A percentile compares a stretch with the other conserved stretches of the same genome.
Evolutionary conservation across 2,113 vertebrate genomes (phyloP).

Genomic region (Chaenogobius annularis): DNA sequence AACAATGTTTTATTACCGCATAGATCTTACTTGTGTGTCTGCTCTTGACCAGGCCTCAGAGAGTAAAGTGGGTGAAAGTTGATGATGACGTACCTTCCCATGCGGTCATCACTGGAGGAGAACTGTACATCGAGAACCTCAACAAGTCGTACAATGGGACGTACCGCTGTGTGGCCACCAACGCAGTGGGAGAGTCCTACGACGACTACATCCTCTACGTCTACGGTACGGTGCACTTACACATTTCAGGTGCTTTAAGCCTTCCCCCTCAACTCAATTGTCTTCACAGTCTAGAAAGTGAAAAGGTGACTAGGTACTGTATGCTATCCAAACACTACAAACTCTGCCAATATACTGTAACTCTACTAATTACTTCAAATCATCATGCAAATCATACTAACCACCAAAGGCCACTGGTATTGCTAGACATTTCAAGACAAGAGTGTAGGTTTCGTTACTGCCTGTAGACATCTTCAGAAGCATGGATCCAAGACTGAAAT

Average conservation of each 20-base stretch:
- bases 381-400: too few species aligned
- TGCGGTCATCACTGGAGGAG: slow-evolving; percentile 87
- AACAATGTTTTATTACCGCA: too few species aligned
- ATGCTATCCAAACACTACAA: too few species aligned
- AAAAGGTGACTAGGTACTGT: neutral
- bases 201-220: slow-evolving; percentile 98
- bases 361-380: too few species aligned
- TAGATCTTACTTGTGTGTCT: neutral
- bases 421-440: too few species aligned
- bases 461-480: too few species aligned
- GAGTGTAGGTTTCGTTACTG: too few species aligned
- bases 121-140: slow-evolving; percentile 94
- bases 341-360: too few species aligned
- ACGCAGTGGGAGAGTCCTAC: slow-evolving; percentile 89
- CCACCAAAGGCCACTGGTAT: too few species aligned
- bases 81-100: slow-evolving; percentile 96
- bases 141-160: slow-evolving; percentile 99
- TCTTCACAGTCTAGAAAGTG: neutral
- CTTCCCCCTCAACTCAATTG: neutral
- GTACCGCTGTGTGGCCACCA: slow-evolving; percentile 94
- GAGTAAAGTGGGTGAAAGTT: slow-evolving; percentile 92
- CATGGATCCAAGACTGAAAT: too few species aligned
- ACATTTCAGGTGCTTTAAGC: neutral
- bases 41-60: slow-evolving; percentile 81
- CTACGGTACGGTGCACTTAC: slow-evolving; percentile 84